Evolutionary conservation across 2,888 invertebrate genomes (phyloP), one percentile per base, ranked within the genome.

Genomic region (Tryphoninae sp.): DNA sequence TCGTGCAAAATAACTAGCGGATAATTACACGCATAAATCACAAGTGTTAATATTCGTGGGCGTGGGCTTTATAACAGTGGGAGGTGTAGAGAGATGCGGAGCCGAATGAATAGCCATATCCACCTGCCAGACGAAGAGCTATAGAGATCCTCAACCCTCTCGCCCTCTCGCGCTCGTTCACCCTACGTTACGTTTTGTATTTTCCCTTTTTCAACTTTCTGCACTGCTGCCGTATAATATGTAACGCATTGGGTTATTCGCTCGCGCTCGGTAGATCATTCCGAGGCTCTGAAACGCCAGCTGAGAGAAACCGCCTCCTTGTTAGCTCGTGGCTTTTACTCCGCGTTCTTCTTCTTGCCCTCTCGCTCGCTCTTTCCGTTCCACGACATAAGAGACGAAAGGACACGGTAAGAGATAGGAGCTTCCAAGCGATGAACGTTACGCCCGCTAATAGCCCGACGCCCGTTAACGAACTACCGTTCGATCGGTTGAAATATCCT

Each of bases 11-110:
- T 89, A 91, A 89, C 90, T 88, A 88, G 88, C 89, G 89, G 84
- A 92, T 92, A 92, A 92, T 92, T 91, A 91, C 91, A 87, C 80
- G 91, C 91, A 92, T 92, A 92, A 92, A 92, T 92, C 92, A 92
- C 86, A 86, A 77, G 87, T 86, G 89, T 91, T 91, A 90, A 92
- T 91, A 91, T 91, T 90, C 89, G 91, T 89, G 91, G 92, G 91
- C 91, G 91, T 89, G 81, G 69, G 81, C 59, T 72, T 75, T 78
- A 67, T 68, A 87, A 83, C 82, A 81, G 88, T 86, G 88, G 87
- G 87, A 89, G 88, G 87, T 84, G 85, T 88, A 85, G 86, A 84
- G 84, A 86, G 81, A 82, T 83, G 82, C 78, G 76, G 78, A 68
- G 78, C 80, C 74, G 58, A 80, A 82, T 75, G 83, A 85, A 85